Percentiles rank a stretch among this genome's conserved stretches.
Evolutionary conservation across 1,140 invertebrate genomes (phyloP).

Genomic region (Drosophila funebris): DNA sequence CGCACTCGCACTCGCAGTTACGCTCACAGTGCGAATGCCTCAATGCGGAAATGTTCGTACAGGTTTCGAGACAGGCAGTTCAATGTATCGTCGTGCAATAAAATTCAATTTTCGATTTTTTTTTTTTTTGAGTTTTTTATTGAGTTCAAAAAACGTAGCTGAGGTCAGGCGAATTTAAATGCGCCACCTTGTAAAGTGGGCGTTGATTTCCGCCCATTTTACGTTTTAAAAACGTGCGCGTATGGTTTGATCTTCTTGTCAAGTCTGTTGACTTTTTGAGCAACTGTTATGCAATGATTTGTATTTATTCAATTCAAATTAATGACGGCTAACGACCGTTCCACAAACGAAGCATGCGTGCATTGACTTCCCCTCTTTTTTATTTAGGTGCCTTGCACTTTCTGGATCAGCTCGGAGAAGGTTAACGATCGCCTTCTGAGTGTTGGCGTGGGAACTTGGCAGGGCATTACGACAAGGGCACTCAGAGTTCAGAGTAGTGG

Average conservation of each 20-base stretch:
- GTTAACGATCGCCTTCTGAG: conserved; percentile 30
- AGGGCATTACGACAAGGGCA: neutral
- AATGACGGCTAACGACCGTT: conserved; percentile 36
- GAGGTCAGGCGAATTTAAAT: conserved; percentile 55
- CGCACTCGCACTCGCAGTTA: neutral
- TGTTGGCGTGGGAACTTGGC: conserved; percentile 42
- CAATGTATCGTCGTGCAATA: conserved; percentile 74
- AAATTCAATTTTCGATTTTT: conserved; percentile 52
- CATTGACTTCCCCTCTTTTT: conserved; percentile 42
- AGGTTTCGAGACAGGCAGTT: conserved; percentile 67
- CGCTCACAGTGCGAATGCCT: conserved; percentile 16
- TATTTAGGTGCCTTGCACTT: conserved; percentile 41
- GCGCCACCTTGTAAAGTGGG: conserved; percentile 68
- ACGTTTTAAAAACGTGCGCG: neutral
- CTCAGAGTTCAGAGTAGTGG: neutral
- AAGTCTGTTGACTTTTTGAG: conserved; percentile 21
- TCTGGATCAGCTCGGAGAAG: conserved; percentile 19
- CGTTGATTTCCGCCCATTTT: conserved; percentile 32
- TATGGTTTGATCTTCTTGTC: neutral
- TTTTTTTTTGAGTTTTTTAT: conserved; percentile 36
- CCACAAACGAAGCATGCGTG: conserved; percentile 26
- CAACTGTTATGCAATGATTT: conserved; percentile 58
- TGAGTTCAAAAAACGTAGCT: conserved; percentile 74
- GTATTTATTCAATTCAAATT: conserved; percentile 41
- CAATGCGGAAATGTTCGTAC: conserved; percentile 78